Evolutionary conservation across 2,113 vertebrate species (phyloP).

Genomic region (Antechinus stuartii): DNA sequence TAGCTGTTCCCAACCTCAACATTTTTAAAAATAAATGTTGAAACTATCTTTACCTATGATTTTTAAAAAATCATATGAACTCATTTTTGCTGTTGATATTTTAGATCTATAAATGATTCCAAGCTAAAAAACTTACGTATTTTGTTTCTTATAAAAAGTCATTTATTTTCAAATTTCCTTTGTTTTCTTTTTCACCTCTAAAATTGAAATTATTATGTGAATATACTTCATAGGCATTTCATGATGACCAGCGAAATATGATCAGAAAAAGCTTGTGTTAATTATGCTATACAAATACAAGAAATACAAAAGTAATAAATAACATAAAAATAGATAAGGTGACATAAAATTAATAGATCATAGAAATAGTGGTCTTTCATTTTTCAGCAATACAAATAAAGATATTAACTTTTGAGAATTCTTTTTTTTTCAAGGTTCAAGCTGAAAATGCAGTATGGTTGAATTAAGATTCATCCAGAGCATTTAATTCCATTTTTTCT

Average conservation of each 20-base stretch:
- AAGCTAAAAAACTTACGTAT: not conserved
- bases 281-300: slow-evolving; percentile 21
- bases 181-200: not conserved
- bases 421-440: slow-evolving; percentile 1
- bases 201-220: not conserved
- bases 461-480: not conserved
- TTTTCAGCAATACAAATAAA: not conserved
- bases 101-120: not conserved
- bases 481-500: not conserved
- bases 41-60: not conserved
- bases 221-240: not conserved
- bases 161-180: not conserved
- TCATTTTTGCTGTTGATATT: not conserved
- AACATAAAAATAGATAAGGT: slow-evolving; percentile 43
- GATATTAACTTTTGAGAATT: not conserved
- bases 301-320: slow-evolving; percentile 32
- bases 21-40: not conserved
- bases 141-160: not conserved
- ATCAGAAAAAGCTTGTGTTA: not conserved
- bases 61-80: not conserved
- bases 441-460: not conserved
- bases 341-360: slow-evolving; percentile 52
- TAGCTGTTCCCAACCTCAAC: not conserved
- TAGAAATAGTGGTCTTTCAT: not conserved
- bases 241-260: not conserved